phyloP scores from a whole-genome alignment of 2,888 invertebrate species.

The Gisinianus flammeolus region DNA sequence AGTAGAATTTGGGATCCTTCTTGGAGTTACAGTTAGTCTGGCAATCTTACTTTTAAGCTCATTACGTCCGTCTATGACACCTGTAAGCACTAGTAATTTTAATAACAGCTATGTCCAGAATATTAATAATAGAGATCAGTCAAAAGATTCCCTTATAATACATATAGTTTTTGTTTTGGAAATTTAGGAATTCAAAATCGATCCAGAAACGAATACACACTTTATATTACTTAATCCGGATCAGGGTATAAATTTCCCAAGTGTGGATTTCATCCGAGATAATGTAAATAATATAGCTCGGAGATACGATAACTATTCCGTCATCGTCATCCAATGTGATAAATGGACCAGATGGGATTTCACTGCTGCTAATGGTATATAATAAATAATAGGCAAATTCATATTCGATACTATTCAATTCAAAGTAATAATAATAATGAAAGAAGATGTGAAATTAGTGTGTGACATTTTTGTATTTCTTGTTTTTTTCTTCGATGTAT shows the following conservation, averaged over 20 bases:
- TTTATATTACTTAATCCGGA: slow-evolving; percentile 47
- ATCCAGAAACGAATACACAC: slow-evolving; percentile 39
- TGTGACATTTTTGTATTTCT: too few species aligned
- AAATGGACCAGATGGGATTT: slow-evolving; percentile 50
- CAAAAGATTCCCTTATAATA: too few species aligned
- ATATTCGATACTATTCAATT: too few species aligned
- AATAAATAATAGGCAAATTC: too few species aligned
- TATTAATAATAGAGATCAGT: too few species aligned
- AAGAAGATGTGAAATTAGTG: too few species aligned
- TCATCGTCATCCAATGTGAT: slow-evolving; percentile 49
- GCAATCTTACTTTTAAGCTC: slow-evolving; percentile 84
- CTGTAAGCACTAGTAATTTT: too few species aligned
- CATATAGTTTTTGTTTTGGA: too few species aligned
- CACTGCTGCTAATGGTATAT: slow-evolving; percentile 42
- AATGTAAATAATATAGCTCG: slow-evolving; percentile 44
- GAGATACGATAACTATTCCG: slow-evolving; percentile 43
- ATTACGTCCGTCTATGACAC: slow-evolving; percentile 79
- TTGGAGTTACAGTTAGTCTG: slow-evolving; percentile 80
- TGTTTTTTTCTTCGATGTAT: too few species aligned
- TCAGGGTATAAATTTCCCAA: slow-evolving; percentile 50
- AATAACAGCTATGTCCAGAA: too few species aligned
- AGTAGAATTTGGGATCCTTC: slow-evolving; percentile 84
- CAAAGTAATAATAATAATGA: too few species aligned
- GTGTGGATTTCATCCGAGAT: slow-evolving; percentile 51
- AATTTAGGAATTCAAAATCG: slow-evolving; percentile 75